Evolutionary conservation across 2,888 invertebrate genomes (phyloP), one percentile per base, ranked within the genome.

Genomic region (Aphelenchoides bicaudatus): DNA sequence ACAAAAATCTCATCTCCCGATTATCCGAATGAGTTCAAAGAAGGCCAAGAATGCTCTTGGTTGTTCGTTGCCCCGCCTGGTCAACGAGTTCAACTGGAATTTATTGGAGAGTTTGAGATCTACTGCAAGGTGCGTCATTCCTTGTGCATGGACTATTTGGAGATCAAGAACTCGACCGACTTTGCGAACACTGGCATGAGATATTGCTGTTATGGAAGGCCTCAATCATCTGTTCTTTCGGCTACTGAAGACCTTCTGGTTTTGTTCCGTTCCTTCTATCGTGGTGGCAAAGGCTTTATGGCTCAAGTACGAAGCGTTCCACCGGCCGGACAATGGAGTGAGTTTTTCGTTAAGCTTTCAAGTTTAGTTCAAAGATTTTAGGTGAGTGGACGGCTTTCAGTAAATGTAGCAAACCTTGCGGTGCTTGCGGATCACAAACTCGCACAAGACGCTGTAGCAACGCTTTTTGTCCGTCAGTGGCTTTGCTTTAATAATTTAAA

Each of bases 161-260:
- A 79, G 58, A 73, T 78, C 31, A 52, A 78, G 3, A 79, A 79
- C 50, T 69, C 76, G 21, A 78, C 79, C 10, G 79, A 79, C 58
- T 79, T 79, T 39, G 78, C 79, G 16, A 79, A 79, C 47, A 79
- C 79, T n/a, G 79, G 79, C 58, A 79, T 79, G 79, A 68, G 79
- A 59, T 79, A 79, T 58, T 79, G 79, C 59, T 79, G 79, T 63
- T 77, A 72, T 52, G 74, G 75, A 19, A 75, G 78, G 5, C 79
- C 79, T 1, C 55, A 63, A n/a, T 70, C 72, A 2, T 39, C 67
- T 16, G 67, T 79, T 21, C 67, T 70, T 13, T 79, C 79, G 5
- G 75, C 75, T 2, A 79, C 79, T 0, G 70, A 71, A 10, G 79
- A 79, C 51, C 70, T 79, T 71, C 68, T 79, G 31, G 70, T 79